Evolutionary conservation across 2,888 invertebrate species (phyloP), one percentile per base, ranked within the genome.

Genomic region (Theodoxus fluviatilis): DNA sequence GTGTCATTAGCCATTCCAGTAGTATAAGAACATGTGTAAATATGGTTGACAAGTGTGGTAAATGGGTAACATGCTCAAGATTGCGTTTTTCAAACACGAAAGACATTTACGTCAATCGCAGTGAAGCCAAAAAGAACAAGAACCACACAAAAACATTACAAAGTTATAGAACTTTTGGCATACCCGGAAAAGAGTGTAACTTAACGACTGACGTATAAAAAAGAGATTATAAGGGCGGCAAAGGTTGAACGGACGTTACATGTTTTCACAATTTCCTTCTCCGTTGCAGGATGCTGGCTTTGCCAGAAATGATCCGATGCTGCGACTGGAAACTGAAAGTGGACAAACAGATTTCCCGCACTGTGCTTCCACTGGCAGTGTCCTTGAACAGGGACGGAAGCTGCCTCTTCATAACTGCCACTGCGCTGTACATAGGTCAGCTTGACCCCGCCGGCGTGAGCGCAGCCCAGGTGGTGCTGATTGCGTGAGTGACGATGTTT

Each of bases 341-440:
- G 25, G 75, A 75, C 71, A 69, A 47, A 18, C 70, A 75, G 18
- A 74, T 81, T 0, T 74, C 80, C 0, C 67, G 76, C 7, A 80
- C 80, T 65, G 75, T 77, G 18, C 71, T 80, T 31, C 79, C 80
- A 3, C 72, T 81, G n/a, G 71, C 75, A n/a, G 76, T 75, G 1
- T 73, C 81, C 9, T 68, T 81, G n/a, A 77, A 76, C 69, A 69
- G 77, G 38, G 71, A 76, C 35, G 81, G 80, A 3, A 80, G 79
- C 69, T 75, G 75, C 70, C 70, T 79, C 38, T 81, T 79, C 59
- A 81, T 81, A 47, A 70, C 78, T 7, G 69, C 74, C 6, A 75
- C 80, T 1, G 75, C 76, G 0, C 68, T 80, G 12, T 79, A 78
- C 68, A 69, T 80, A 12, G 75, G 74, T n/a, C 74, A 78, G 28